Percentiles rank a stretch among this genome's conserved stretches.
These are phyloP conservation scores for Cossypha dichroa DNA, from an alignment of 2,797 vertebrate genomes.

Conservation along the genomic window DNA sequence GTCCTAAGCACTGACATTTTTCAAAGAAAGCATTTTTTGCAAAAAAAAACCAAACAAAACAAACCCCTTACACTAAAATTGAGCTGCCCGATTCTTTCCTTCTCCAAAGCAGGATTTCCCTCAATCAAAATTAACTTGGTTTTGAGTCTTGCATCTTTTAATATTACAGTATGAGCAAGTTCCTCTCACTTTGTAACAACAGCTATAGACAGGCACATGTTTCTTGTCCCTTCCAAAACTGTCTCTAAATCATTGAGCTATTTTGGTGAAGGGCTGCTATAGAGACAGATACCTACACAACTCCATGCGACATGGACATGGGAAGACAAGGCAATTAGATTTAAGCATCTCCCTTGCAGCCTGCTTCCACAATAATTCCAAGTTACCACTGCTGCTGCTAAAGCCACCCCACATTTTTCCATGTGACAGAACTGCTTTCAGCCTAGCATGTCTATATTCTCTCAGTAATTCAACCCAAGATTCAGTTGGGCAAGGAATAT, in stretches of 20 bases:
- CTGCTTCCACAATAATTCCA: not conserved
- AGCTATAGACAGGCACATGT: fast-evolving
- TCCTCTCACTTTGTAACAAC: not conserved
- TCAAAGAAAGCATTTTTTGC: not conserved
- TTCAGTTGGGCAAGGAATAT: not conserved
- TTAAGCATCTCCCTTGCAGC: not conserved
- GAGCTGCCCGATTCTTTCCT: not conserved
- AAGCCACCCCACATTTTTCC: not conserved
- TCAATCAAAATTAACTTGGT: not conserved
- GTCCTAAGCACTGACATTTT: not conserved
- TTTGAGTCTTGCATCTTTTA: not conserved
- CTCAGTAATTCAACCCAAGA: not conserved
- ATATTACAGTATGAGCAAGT: not conserved
- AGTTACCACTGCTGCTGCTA: not conserved
- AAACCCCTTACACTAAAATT: not conserved
- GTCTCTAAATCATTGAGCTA: not conserved
- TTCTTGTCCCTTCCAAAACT: not conserved
- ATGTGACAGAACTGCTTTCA: not conserved
- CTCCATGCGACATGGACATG: not conserved
- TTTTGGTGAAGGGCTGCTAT: not conserved
- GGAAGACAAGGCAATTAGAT: not conserved
- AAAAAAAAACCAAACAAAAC: not conserved
- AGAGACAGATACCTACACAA: not conserved
- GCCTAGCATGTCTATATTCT: fast-evolving
- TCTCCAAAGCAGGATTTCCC: not conserved